Conservation (phyloP, 1,140 invertebrate genomes). For the Augochlora pura region DNA sequence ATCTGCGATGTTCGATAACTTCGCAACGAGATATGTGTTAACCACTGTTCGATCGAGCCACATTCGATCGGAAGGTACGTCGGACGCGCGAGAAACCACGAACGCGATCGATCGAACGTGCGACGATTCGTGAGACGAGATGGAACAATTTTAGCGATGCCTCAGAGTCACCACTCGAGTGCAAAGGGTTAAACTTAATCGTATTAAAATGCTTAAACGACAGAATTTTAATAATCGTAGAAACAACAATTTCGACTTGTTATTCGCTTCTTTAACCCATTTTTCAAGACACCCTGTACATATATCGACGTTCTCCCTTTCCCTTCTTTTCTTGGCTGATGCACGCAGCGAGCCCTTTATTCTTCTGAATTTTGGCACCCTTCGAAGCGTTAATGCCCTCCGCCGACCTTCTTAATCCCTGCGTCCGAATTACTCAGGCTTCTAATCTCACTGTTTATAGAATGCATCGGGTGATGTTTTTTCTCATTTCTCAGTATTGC, state of each 20-base stretch:
- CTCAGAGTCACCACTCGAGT: no score
- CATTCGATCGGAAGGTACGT: background rate
- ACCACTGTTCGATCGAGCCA: background rate
- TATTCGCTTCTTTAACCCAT: no score
- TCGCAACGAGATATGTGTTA: slow-evolving; percentile 4
- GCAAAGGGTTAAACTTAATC: no score
- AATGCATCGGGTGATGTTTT: background rate
- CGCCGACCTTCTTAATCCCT: no score
- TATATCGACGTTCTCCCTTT: background rate
- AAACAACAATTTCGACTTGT: no score
- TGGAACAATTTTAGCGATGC: no score
- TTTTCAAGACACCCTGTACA: background rate
- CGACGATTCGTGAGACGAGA: no score
- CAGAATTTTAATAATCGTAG: no score
- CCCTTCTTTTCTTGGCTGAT: background rate
- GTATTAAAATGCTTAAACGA: no score
- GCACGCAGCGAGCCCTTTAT: background rate
- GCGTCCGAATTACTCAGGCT: background rate
- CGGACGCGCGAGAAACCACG: background rate
- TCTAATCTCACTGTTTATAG: background rate
- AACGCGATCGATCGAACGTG: background rate
- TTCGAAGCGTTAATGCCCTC: background rate
- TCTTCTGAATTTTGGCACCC: background rate
- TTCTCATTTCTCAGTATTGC: no score
- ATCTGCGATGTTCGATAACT: slow-evolving; percentile 20